Evolutionary conservation across 2,888 invertebrate genomes (phyloP), one percentile per base, ranked within the genome.

Genomic region (Spatulosminthurus flaviceps): DNA sequence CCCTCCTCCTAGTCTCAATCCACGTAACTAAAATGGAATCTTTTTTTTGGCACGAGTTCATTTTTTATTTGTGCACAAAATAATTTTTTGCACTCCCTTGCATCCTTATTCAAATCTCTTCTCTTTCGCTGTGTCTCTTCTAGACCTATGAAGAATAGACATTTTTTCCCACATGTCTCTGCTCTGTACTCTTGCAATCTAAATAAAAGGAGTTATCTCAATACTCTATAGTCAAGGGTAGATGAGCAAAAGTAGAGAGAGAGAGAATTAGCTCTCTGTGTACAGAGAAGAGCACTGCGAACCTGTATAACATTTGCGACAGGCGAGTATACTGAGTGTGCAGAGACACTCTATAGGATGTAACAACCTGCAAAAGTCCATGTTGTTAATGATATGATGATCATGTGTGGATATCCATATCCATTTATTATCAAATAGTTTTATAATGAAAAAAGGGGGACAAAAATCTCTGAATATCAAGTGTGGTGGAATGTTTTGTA

Each of bases 41-140:
- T n/a, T 51, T 67, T 67, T 67, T 67, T 67, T 67, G 67, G 67
- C 67, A 67, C 67, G 67, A 67, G 67, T 67, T 67, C 67, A 67
- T 67, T 67, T 67, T 67, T 64, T 67, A 67, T 67, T 67, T 67
- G 67, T 67, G 67, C 67, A 67, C 67, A 67, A 67, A 26, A 24
- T 28, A 28, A 19, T 67, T 67, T 64, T 67, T 67, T 67, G 51
- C 51, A 51, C 9, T n/a, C n/a, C n/a, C n/a, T n/a, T n/a, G n/a
- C n/a, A n/a, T n/a, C n/a, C n/a, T n/a, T n/a, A n/a, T n/a, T n/a
- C n/a, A n/a, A n/a, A n/a, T n/a, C n/a, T n/a, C n/a, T 51, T n/a
- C 19, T 51, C 51, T n/a, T 16, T 13, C 51, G 4, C 16, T 51
- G 7, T 51, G 7, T 13, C n/a, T 19, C 51, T 13, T n/a, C 51